Conservation (phyloP, 2,113 vertebrate species). For the Zosterops pallidus region DNA sequence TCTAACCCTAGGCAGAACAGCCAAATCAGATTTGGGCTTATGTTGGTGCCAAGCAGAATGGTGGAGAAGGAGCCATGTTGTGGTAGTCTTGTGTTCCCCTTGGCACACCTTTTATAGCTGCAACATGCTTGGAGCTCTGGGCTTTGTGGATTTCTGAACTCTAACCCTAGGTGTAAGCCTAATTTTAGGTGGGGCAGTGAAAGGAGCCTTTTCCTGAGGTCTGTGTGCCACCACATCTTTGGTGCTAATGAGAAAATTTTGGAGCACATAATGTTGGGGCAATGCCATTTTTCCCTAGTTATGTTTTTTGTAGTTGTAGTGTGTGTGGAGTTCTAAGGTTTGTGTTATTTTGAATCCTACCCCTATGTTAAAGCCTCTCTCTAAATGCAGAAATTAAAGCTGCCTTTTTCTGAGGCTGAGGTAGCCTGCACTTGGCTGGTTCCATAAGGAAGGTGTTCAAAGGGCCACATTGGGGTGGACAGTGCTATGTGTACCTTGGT, state of each 20-base stretch:
- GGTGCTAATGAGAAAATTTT: not conserved
- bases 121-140: too few relatives aligned
- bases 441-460: not conserved
- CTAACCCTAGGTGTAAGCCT: not conserved
- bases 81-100: not conserved
- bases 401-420: not conserved
- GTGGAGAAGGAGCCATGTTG: not conserved
- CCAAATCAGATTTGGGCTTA: not conserved
- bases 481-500: not conserved
- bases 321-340: fast-evolving
- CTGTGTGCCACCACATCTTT: not conserved
- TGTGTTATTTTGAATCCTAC: not conserved
- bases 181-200: not conserved
- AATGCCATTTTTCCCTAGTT: not conserved
- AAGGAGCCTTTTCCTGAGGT: not conserved
- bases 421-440: not conserved
- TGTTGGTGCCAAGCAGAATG: not conserved
- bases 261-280: not conserved
- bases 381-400: not conserved
- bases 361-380: fast-evolving
- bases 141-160: not conserved
- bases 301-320: not conserved
- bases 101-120: not conserved
- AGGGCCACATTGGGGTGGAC: not conserved
- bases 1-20: not conserved